Conservation (phyloP, 2,888 invertebrate genomes). For the Eudasyphora cyanicolor region DNA sequence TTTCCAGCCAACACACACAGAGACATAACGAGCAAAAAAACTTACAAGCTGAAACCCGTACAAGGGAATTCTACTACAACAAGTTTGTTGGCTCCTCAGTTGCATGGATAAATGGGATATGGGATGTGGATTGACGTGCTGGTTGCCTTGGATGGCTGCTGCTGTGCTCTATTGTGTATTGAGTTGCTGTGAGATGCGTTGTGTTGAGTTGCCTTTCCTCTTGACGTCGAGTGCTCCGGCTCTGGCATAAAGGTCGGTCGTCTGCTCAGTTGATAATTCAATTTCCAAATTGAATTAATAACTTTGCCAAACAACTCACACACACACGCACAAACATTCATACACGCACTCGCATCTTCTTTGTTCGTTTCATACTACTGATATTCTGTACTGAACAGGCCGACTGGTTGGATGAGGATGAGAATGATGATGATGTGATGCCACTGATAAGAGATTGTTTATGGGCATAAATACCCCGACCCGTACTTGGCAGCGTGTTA, state of each 20-base stretch:
- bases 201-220: not conserved
- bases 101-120: slow-evolving; percentile 31
- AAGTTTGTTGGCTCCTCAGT: slow-evolving; percentile 31
- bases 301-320: slow-evolving; percentile 18
- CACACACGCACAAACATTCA: slow-evolving; percentile 25
- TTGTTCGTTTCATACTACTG: not conserved
- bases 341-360: not conserved
- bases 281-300: slow-evolving; percentile 58
- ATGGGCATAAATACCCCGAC: slow-evolving; percentile 12
- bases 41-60: slow-evolving; percentile 37
- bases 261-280: slow-evolving; percentile 55
- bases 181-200: not conserved
- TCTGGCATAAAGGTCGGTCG: not conserved
- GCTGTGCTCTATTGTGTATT: not conserved
- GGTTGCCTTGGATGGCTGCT: slow-evolving; percentile 19
- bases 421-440: slow-evolving; percentile 32
- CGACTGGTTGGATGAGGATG: not conserved
- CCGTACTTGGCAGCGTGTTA: not conserved
- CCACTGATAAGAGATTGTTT: slow-evolving; percentile 23
- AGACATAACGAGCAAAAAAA: no score
- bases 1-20: not conserved
- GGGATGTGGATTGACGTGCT: slow-evolving; percentile 9
- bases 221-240: not conserved
- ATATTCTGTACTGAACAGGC: not conserved
- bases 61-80: slow-evolving; percentile 13